These are phyloP conservation scores for Lasioglossum leucozonium DNA, from an alignment of 2,888 invertebrate species.

Conservation along the genomic window DNA sequence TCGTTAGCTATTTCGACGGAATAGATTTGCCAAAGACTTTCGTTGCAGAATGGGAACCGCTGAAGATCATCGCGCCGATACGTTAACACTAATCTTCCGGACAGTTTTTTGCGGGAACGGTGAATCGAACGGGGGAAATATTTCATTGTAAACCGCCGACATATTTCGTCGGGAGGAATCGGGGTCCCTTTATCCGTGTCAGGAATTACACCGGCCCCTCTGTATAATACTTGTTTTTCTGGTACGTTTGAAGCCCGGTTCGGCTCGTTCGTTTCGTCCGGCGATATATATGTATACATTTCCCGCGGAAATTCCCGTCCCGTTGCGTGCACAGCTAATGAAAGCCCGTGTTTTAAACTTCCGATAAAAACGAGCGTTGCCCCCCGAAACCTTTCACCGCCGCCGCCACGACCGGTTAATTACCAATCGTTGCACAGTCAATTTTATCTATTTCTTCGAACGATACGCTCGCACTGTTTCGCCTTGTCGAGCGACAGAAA, in stretches of 20 bases:
- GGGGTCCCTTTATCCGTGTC: neutral
- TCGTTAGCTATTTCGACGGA: neutral
- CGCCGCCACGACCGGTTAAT: neutral
- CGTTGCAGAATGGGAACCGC: neutral
- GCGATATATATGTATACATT: slow-evolving; percentile 2
- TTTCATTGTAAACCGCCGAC: neutral
- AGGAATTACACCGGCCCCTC: neutral
- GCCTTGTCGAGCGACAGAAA: neutral
- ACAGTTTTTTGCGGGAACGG: neutral
- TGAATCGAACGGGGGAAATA: neutral
- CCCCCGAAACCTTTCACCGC: neutral
- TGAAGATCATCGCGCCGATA: neutral
- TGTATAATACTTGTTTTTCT: slow-evolving; percentile 21
- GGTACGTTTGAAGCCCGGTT: neutral
- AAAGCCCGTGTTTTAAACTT: slow-evolving; percentile 19
- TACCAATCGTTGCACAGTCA: neutral
- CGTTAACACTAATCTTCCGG: slow-evolving; percentile 6
- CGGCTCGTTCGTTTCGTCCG: neutral
- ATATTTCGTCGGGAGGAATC: slow-evolving; percentile 8
- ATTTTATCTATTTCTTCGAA: neutral
- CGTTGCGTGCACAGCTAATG: neutral
- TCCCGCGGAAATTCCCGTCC: neutral
- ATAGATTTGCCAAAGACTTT: neutral
- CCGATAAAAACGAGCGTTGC: neutral
- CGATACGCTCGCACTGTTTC: neutral